Conservation (phyloP, 37 sponge, comb jelly and placozoan genomes). For the Crambe crambe region DNA sequence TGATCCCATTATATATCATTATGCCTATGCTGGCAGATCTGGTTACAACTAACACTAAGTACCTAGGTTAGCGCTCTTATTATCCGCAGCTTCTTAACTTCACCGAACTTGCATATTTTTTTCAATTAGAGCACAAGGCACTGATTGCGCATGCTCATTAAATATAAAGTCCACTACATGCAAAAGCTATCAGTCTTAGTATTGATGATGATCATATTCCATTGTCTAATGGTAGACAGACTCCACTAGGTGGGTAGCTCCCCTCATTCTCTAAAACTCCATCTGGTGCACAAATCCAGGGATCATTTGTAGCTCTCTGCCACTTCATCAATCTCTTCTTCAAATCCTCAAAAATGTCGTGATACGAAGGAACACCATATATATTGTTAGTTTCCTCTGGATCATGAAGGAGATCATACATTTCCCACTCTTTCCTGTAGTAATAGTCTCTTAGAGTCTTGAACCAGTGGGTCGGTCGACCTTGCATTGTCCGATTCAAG, state of each 20-base stretch:
- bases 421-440: constrained; percentile 76
- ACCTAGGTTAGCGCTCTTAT: too few species aligned
- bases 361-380: constrained; percentile 34
- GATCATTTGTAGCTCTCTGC: constrained; percentile 70
- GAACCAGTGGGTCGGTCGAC: constrained; percentile 62
- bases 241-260: constrained; percentile 20
- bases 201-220: too few species aligned
- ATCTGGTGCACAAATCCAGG: constrained; percentile 70
- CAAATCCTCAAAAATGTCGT: constrained; percentile 17
- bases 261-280: constrained; percentile 49
- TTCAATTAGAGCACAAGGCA: too few species aligned
- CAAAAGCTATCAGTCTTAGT: too few species aligned
- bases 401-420: constrained; percentile 62
- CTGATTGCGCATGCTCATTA: too few species aligned
- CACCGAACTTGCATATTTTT: too few species aligned
- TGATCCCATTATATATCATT: too few species aligned
- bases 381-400: constrained; percentile 63
- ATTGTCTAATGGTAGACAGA: constrained; percentile 67
- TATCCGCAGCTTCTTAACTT: too few species aligned
- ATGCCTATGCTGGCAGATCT: too few species aligned
- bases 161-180: too few species aligned
- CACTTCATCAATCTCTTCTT: constrained; percentile 49
- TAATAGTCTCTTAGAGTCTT: constrained; percentile 72
- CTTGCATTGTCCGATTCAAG: constrained; percentile 50
- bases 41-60: too few species aligned